These are phyloP conservation scores for Riptortus pedestris DNA, from an alignment of 1,140 invertebrate genomes.

Conservation along the genomic window DNA sequence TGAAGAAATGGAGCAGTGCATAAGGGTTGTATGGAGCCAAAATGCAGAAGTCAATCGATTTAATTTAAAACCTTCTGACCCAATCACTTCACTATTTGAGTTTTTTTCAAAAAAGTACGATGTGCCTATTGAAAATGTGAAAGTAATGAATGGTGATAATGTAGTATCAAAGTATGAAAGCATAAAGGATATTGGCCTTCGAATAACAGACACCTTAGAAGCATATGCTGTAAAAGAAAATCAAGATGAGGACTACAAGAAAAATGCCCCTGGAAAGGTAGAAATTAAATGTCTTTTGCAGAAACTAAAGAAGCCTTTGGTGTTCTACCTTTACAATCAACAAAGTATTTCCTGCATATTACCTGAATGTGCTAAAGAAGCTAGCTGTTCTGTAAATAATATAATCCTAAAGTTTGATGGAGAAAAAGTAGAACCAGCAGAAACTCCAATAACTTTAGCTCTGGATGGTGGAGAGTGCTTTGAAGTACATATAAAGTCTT, in stretches of 20 bases:
- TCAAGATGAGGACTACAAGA: neutral
- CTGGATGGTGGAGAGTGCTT: neutral
- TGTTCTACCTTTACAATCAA: neutral
- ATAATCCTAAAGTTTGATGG: constrained; percentile 1
- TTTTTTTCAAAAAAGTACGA: neutral
- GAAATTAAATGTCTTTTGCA: constrained; percentile 4
- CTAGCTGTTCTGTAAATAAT: neutral
- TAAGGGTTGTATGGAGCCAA: neutral
- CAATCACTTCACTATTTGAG: neutral
- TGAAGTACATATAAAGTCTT: neutral
- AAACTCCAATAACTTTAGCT: constrained; percentile 3
- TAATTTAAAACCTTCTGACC: neutral
- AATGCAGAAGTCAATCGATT: neutral
- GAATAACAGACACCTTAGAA: neutral
- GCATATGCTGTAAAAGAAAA: constrained; percentile 7
- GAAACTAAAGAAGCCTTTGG: neutral
- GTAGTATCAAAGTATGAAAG: neutral
- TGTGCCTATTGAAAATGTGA: constrained; percentile 1
- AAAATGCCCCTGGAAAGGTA: neutral
- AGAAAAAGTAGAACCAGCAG: neutral
- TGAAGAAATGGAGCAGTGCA: constrained; percentile 3
- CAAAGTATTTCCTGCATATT: constrained; percentile 1
- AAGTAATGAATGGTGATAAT: neutral
- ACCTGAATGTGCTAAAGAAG: neutral
- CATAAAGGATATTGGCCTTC: neutral